A percentile compares a stretch with the other conserved stretches of the same genome.
phyloP scores from a whole-genome alignment of 2,113 vertebrate genomes.

The Hylia prasina region DNA sequence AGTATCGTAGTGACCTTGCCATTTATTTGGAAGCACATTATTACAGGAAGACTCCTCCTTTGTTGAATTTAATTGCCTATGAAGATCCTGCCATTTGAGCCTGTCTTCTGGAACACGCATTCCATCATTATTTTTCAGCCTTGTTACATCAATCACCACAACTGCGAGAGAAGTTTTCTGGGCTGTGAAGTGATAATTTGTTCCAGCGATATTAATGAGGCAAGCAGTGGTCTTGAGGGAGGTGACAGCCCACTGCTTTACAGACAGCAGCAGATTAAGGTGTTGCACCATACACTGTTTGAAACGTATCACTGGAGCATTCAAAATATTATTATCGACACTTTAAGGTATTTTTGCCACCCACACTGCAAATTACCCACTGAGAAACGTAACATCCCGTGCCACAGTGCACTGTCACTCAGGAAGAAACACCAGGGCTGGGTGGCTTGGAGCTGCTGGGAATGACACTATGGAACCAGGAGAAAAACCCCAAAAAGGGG shows the following conservation, averaged over 20 bases:
- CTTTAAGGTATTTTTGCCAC: slow-evolving; percentile 16
- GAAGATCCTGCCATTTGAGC: slow-evolving; percentile 77
- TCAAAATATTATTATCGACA: background rate
- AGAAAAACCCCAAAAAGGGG: too few relatives aligned
- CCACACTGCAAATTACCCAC: background rate
- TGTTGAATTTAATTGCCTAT: slow-evolving; percentile 80
- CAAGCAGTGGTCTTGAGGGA: slow-evolving; percentile 77
- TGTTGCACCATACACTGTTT: slow-evolving; percentile 12
- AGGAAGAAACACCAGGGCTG: background rate
- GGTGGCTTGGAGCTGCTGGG: background rate
- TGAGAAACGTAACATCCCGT: background rate
- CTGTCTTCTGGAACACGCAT: slow-evolving; percentile 74
- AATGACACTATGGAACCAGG: background rate
- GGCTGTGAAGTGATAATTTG: slow-evolving; percentile 83
- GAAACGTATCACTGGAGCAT: slow-evolving; percentile 21
- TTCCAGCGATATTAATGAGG: slow-evolving; percentile 81
- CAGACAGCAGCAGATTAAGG: slow-evolving; percentile 68
- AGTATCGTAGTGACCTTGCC: slow-evolving; percentile 50
- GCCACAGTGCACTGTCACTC: background rate
- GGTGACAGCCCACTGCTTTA: slow-evolving; percentile 71
- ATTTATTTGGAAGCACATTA: slow-evolving; percentile 71
- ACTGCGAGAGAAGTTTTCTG: slow-evolving; percentile 76
- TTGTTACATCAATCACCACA: slow-evolving; percentile 83
- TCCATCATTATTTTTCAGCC: slow-evolving; percentile 81
- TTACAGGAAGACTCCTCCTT: slow-evolving; percentile 66